A percentile compares a stretch with the other conserved stretches of the same genome.
phyloP scores from a whole-genome alignment of 1,140 invertebrate species.

The Conopomorpha cramerella region DNA sequence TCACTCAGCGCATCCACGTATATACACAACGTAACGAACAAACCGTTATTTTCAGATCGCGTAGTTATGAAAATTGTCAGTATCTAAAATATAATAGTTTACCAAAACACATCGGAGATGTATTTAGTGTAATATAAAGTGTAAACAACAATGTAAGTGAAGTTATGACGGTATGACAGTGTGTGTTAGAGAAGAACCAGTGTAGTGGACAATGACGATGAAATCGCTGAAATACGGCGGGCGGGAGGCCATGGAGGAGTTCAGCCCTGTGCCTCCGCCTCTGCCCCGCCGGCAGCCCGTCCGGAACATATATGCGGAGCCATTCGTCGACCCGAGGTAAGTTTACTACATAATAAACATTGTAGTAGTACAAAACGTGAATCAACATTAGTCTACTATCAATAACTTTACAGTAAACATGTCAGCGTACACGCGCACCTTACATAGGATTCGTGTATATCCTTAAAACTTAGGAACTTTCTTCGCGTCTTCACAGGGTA shows the following conservation, averaged over 20 bases:
- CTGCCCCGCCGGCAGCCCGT: conserved; percentile 55
- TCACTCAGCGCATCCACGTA: no score
- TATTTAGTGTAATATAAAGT: neutral
- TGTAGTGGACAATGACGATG: conserved; percentile 49
- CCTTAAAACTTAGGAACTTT: no score
- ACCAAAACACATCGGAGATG: no score
- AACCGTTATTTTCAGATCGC: neutral
- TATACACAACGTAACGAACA: conserved; percentile 1
- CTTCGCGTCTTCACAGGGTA: no score
- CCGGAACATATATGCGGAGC: conserved; percentile 58
- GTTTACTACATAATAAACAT: no score
- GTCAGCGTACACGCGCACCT: no score
- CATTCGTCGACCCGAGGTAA: conserved; percentile 61
- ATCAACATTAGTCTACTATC: no score
- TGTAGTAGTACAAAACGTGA: no score
- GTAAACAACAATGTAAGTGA: neutral
- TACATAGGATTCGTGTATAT: no score
- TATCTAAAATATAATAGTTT: no score
- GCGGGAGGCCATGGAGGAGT: conserved; percentile 55
- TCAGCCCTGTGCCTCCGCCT: conserved; percentile 56
- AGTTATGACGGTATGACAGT: neutral
- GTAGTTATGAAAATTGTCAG: neutral
- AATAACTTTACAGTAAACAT: no score
- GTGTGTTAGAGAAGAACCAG: conserved; percentile 1
- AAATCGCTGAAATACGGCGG: conserved; percentile 58